Evolutionary conservation across 1,140 invertebrate species (phyloP), one percentile per base, ranked within the genome.

Genomic region (Nomia melanderi): DNA sequence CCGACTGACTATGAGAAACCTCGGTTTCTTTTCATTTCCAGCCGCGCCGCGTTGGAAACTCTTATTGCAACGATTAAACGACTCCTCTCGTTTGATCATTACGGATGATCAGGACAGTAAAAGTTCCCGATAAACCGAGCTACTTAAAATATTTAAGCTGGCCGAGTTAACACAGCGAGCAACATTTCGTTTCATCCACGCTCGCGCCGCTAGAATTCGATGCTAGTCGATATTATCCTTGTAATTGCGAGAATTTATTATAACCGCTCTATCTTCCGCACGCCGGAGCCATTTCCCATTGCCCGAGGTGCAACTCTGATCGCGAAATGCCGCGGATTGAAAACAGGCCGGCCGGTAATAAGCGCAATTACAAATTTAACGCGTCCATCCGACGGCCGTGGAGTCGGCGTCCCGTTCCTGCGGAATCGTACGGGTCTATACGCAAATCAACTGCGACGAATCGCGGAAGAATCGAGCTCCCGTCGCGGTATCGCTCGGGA

Each of bases 351-450:
- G 25, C 17, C 23, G 29, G 67, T 85, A 86, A 85, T 83, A 85
- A 86, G 78, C 60, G 33, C 79, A 86, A 86, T 86, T 86, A 86
- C 78, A 63, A 83, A 85, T 86, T 86, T 86, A 83, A 81, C 84
- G 78, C 84, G 72, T 78, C 70, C 63, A 54, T 25, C 29, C 57
- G 57, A 65, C 62, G 57, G 41, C 23, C 50, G 29, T 33, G 25
- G 59, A 47, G 27, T 47, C 69, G 17, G 0, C 12, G 27, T 72
- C 20, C 65, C 41, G 44, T 33, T 47, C 20, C 66, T 56, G 70
- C 47, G 50, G 53, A 65, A 73, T 66, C n/a, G n/a, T n/a, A n/a
- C 29, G 44, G 44, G 63, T 69, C 67, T 66, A 65, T 70, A 74
- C 79, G 84, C 83, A 82, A 82, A 86, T 83, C 80, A 86, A 82